Evolutionary conservation across 2,113 vertebrate species (phyloP), one percentile per base, ranked within the genome.

Genomic region (Gulo gulo): DNA sequence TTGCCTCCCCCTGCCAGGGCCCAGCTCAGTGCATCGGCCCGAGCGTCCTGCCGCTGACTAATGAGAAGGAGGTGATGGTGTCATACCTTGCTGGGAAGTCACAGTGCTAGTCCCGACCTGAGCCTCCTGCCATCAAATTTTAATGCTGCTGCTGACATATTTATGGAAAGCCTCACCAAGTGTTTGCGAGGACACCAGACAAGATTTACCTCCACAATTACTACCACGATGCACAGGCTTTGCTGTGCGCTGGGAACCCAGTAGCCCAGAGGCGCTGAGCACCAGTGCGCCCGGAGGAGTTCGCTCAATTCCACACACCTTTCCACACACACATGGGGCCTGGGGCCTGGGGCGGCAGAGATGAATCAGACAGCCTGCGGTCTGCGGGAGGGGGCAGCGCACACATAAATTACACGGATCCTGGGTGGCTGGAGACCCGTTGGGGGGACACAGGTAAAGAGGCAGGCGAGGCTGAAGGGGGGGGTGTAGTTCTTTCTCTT

Each of bases 121-220:
- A 87, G 97, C 98, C 96, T 97, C 98, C 98, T 99, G 98, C 98
- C 98, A 99, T 99, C 98, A 99, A 99, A 99, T 99, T 99, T 99
- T 99, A 99, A 99, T 99, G 98, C 97, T 96, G 98, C 86, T 97
- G 97, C 98, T 98, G 98, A 99, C 98, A 99, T 98, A 98, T 99
- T 99, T 99, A 99, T 98, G 98, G 98, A 99, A 98, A 36, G 97
- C 96, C 98, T 98, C 97, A 97, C 98, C 95, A 50, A 97, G 97
- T 94, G 98, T 98, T 98, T 67, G 98, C 94, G 78, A 97, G 98
- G 76, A 97, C 98, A 98, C 98, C 98, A 98, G 97, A 98, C 95
- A 97, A 98, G 98, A 99, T 99, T 99, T 99, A 99, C 98, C 98
- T 89, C 89, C 0, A 78, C 98, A 98, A 99, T 99, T 99, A 98